Conservation (phyloP, 2,797 vertebrate genomes). For the Sebastes steindachneri region DNA sequence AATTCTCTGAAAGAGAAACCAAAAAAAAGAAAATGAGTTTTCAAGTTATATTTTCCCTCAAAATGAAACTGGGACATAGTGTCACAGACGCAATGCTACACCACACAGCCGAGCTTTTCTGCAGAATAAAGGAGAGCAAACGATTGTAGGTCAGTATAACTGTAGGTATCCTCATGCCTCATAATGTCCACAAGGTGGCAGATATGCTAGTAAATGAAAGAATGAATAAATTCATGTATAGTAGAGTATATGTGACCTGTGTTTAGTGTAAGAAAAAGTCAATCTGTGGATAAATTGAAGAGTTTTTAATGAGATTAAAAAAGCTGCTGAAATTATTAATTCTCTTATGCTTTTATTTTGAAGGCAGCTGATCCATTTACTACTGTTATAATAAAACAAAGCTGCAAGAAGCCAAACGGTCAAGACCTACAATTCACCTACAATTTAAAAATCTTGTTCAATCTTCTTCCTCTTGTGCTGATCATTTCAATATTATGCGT, state of each 20-base stretch:
- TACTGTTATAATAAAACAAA: not conserved
- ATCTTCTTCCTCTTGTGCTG: not conserved
- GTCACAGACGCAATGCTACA: not conserved
- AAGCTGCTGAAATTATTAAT: not conserved
- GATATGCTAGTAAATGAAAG: not conserved
- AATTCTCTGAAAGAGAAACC: conserved; percentile 85
- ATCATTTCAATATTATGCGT: not conserved
- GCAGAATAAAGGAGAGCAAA: not conserved
- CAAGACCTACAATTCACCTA: not conserved
- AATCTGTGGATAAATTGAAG: not conserved
- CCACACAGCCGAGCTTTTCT: not conserved
- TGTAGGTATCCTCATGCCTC: not conserved
- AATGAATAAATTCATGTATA: not conserved
- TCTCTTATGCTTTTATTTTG: not conserved
- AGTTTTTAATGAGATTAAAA: not conserved
- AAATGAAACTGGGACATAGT: not conserved
- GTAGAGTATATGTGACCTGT: not conserved
- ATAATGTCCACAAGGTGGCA: conserved; percentile 20
- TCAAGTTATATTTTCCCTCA: not conserved
- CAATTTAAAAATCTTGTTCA: not conserved
- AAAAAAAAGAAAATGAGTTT: not conserved
- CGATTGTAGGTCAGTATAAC: not conserved
- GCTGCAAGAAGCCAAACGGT: not conserved
- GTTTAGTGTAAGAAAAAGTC: not conserved
- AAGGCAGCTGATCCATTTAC: not conserved